Conservation (phyloP, 2,113 vertebrate species). For the Rhea pennata region DNA sequence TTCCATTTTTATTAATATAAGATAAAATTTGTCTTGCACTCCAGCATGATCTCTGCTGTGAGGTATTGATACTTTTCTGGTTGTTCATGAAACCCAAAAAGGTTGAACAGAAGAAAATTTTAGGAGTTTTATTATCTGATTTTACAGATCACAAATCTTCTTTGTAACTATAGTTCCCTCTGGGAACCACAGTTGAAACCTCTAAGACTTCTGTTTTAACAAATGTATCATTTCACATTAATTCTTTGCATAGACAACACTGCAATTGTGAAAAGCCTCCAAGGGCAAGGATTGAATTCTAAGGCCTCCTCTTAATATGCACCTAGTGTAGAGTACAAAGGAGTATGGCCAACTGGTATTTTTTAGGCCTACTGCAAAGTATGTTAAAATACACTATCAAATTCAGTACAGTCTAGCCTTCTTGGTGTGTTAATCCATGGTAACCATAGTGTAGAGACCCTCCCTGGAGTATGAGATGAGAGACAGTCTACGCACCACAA, state of each 20-base stretch:
- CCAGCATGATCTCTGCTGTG: fast-evolving
- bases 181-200: background rate
- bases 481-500: fast-evolving
- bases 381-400: background rate
- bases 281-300: background rate
- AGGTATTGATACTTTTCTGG: background rate
- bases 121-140: background rate
- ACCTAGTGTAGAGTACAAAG: background rate
- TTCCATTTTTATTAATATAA: background rate
- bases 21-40: background rate
- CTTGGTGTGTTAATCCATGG: background rate
- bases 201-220: background rate
- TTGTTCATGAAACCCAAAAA: background rate
- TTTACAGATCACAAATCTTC: background rate
- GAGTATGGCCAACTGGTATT: background rate
- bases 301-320: background rate
- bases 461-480: background rate
- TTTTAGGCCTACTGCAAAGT: background rate
- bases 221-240: background rate
- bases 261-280: background rate
- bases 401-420: background rate
- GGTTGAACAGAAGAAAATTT: background rate
- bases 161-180: background rate
- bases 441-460: fast-evolving
- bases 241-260: background rate